Percentiles rank a stretch among this genome's conserved stretches.
Conservation (phyloP, 2,113 vertebrate genomes). For the Toxotes chatareus region DNA sequence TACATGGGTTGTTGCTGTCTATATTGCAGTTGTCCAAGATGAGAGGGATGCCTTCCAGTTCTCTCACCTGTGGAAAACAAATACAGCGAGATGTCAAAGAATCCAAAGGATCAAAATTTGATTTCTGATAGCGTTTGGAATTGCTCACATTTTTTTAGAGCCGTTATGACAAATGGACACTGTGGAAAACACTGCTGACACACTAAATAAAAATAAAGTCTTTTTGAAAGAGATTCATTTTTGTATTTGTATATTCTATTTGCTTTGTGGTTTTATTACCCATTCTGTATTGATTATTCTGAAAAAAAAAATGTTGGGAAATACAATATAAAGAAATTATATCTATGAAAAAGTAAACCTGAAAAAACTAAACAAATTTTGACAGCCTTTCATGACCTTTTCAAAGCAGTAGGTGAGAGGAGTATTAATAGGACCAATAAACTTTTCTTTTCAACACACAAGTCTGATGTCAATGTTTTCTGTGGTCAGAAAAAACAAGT, state of each 20-base stretch:
- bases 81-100: neutral
- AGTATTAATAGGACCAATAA: neutral
- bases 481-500: constrained; percentile 1
- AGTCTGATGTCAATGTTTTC: neutral
- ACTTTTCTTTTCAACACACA: neutral
- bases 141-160: neutral
- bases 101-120: neutral
- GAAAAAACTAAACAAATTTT: neutral
- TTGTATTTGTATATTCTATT: neutral
- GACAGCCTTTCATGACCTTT: neutral
- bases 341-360: neutral
- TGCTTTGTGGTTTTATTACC: neutral
- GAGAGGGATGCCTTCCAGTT: constrained; percentile 92
- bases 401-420: neutral
- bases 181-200: too few relatives aligned
- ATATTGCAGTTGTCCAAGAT: constrained; percentile 95
- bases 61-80: constrained; percentile 85
- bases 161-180: neutral
- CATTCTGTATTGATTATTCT: neutral
- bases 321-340: neutral
- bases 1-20: constrained; percentile 98
- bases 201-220: too few relatives aligned
- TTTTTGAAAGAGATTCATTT: neutral
- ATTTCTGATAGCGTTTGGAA: neutral
- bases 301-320: neutral